Evolutionary conservation across 2,797 vertebrate species (phyloP), one percentile per base, ranked within the genome.

Genomic region (Lagodon rhomboides): DNA sequence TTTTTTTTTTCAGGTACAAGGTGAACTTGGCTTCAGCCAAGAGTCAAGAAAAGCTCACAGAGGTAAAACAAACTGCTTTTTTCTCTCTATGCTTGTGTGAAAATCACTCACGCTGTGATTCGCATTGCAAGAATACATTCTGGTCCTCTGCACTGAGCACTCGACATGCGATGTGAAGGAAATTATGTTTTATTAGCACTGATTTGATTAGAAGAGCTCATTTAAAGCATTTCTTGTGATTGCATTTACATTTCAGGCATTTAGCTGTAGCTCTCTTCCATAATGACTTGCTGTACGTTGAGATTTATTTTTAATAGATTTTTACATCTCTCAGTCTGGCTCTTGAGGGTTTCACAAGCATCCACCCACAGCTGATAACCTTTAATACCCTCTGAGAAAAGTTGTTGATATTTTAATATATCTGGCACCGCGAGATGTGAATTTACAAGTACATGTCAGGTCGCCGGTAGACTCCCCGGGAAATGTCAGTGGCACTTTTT

Each of bases 1-100:
- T 13, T 13, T 12, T 43, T 13, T 13, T 15, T 13, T 34, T 73
- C 82, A 99, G 98, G 80, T 99, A 98, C 94, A 95, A 96, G 87
- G 84, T 93, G 79, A 99, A 98, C 90, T 88, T 99, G 91, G 89
- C 90, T 55, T 95, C 97, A 77, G 97, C 97, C 68, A 99, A 99
- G 94, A 93, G 88, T 88, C 96, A 96, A 74, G 95, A 96, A 18
- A 89, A 84, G 75, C 72, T 83, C 77, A 93, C 90, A 84, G 91
- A 96, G 97, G 98, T 99, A 92, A 73, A 43, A 59, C 8, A 22
- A 51, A 53, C 2, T 1, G 12, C 5, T 22, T 23, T 27, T 12
- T 38, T 25, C 68, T 47, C 41, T 47, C 25, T 44, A 1, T 58
- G 1, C 9, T 46, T 17, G 2, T 64, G 20, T 69, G 15, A 47